phyloP scores from a whole-genome alignment of 2,113 vertebrate genomes.

The Vulpes lagopus region DNA sequence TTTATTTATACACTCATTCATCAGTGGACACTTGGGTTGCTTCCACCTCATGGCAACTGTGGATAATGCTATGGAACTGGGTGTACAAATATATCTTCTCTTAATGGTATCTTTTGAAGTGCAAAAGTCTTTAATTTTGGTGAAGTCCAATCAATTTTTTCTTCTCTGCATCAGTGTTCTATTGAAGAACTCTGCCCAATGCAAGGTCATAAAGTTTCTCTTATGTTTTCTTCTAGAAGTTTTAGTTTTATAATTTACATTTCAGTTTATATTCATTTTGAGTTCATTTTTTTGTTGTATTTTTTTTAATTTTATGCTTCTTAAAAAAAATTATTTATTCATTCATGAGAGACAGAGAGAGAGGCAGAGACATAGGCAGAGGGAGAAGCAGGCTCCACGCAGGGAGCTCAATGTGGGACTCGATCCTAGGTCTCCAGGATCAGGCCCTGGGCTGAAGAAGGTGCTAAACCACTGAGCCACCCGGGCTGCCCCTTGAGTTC shows the following conservation, averaged over 20 bases:
- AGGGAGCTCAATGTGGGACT: no score
- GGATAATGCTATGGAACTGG: not conserved
- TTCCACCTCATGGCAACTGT: not conserved
- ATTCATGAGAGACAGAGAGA: no score
- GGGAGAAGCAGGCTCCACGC: no score
- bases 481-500: not conserved
- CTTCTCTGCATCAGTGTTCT: not conserved
- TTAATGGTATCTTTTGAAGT: not conserved
- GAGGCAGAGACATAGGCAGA: no score
- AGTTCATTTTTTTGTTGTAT: not conserved
- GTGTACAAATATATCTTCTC: not conserved
- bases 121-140: slow-evolving; percentile 3
- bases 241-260: not conserved
- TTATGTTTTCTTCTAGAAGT: not conserved
- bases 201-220: not conserved
- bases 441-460: no score
- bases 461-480: no score
- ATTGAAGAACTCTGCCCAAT: not conserved
- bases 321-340: no score
- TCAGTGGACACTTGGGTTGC: no score
- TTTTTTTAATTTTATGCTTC: no score
- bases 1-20: not conserved
- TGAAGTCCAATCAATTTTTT: not conserved
- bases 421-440: no score
- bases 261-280: not conserved